Evolutionary conservation across 2,113 vertebrate species (phyloP).

Genomic region (Carassius auratus): DNA sequence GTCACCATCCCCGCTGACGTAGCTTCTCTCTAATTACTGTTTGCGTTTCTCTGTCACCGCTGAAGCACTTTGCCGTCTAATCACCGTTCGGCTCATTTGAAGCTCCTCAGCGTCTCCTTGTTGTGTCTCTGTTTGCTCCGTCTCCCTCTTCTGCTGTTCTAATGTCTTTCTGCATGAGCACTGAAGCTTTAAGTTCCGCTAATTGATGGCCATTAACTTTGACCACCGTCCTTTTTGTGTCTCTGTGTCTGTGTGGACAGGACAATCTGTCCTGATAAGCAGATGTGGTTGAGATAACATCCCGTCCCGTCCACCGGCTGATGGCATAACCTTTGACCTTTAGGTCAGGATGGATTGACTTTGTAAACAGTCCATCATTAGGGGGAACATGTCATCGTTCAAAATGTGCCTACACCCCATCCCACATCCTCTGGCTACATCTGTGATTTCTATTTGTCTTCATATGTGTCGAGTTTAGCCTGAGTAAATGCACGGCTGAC

Average conservation of each 20-base stretch:
- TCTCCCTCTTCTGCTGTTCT: constrained; percentile 15
- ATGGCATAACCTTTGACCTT: constrained; percentile 73
- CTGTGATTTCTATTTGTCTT: constrained; percentile 78
- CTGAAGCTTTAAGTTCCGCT: constrained; percentile 32
- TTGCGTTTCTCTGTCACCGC: background rate
- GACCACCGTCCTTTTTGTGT: constrained; percentile 33
- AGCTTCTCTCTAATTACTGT: constrained; percentile 25
- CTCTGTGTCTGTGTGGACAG: constrained; percentile 42
- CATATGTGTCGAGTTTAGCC: constrained; percentile 68
- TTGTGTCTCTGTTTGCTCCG: constrained; percentile 35
- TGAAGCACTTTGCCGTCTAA: background rate
- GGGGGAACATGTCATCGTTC: constrained; percentile 67
- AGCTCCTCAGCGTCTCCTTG: constrained; percentile 10
- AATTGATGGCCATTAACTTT: constrained; percentile 52
- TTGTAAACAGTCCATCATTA: constrained; percentile 61
- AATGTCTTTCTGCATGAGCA: constrained; percentile 29
- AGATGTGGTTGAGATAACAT: constrained; percentile 65
- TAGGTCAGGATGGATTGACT: constrained; percentile 66
- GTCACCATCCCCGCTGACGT: background rate
- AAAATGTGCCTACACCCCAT: constrained; percentile 59
- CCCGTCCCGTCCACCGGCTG: constrained; percentile 51
- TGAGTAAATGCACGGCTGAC: constrained; percentile 44
- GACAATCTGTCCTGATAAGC: constrained; percentile 60
- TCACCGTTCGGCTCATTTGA: background rate
- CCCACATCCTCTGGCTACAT: constrained; percentile 13